Conservation (phyloP, 2,113 vertebrate genomes). For the Bothrops jararaca region DNA sequence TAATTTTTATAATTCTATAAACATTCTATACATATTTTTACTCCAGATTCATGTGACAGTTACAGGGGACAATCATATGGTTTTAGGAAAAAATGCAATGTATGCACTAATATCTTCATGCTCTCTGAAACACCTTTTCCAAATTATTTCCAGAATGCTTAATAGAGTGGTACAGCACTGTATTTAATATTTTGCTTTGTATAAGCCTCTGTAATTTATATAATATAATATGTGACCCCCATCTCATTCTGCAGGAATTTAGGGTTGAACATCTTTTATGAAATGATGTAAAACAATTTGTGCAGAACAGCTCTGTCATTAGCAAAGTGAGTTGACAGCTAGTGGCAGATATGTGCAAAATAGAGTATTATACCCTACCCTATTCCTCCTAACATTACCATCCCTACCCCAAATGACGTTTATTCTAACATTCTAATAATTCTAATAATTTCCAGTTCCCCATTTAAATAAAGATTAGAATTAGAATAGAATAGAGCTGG, state of each 20-base stretch:
- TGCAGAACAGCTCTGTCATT: neutral
- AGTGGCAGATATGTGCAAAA: neutral
- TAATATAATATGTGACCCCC: neutral
- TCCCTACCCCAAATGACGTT: neutral
- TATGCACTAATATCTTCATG: neutral
- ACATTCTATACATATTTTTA: neutral
- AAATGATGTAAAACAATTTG: neutral
- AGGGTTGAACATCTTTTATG: neutral
- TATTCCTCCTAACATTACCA: neutral
- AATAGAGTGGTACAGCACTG: neutral
- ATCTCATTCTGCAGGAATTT: neutral
- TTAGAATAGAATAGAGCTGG: too few species aligned
- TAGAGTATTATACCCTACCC: neutral
- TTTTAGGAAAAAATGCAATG: neutral
- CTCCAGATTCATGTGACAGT: neutral
- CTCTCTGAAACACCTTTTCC: neutral
- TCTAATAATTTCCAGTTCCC: neutral
- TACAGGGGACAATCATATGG: neutral
- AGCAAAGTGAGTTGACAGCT: neutral
- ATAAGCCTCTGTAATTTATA: neutral
- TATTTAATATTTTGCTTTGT: neutral
- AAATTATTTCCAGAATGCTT: neutral
- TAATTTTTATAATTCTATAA: neutral
- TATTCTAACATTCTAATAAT: neutral
- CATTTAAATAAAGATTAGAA: neutral